These are phyloP conservation scores for Aratinga solstitialis DNA, from an alignment of 2,797 vertebrate genomes.

Conservation along the genomic window DNA sequence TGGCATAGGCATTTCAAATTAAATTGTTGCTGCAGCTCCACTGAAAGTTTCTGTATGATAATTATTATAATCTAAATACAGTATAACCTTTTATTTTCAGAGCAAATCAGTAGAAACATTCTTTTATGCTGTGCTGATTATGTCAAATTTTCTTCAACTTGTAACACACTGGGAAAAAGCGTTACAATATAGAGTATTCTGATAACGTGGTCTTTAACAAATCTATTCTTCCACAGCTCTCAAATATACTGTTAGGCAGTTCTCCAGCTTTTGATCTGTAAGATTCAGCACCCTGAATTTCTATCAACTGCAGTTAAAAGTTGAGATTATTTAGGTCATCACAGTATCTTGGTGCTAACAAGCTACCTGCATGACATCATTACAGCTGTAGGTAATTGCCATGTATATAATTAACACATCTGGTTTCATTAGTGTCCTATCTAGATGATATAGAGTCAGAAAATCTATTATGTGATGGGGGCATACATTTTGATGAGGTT, in stretches of 20 bases:
- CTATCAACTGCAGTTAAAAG: neutral
- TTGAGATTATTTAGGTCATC: neutral
- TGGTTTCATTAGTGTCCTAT: neutral
- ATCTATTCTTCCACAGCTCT: neutral
- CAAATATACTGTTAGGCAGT: neutral
- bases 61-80: neutral
- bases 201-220: neutral
- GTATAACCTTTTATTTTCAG: neutral
- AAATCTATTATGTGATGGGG: neutral
- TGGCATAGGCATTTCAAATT: constrained; percentile 62
- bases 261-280: neutral
- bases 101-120: neutral
- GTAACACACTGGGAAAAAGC: neutral
- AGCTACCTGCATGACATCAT: neutral
- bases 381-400: neutral
- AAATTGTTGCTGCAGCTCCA: constrained; percentile 10
- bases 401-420: neutral
- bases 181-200: neutral
- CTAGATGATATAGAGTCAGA: neutral
- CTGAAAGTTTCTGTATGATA: neutral
- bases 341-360: neutral
- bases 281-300: neutral
- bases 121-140: constrained; percentile 2
- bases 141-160: neutral
- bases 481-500: neutral